phyloP scores from a whole-genome alignment of 2,113 vertebrate genomes.

The Gorilla gorilla region DNA sequence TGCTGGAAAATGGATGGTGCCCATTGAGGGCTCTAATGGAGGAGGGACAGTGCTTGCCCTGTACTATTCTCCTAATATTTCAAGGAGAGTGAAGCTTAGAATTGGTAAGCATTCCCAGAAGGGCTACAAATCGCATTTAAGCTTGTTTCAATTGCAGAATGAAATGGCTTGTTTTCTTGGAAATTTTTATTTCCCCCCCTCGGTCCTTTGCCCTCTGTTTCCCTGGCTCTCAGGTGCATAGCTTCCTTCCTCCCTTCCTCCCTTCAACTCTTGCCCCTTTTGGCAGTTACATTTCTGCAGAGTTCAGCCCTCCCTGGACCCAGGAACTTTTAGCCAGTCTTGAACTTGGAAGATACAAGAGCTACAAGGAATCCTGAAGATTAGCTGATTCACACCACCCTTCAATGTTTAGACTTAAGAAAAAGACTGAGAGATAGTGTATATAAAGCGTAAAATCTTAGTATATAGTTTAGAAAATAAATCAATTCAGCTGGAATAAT shows the following conservation, averaged over 20 bases:
- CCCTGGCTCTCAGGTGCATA: not conserved
- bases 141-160: slow-evolving; percentile 70
- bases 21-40: slow-evolving; percentile 23
- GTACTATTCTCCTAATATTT: slow-evolving; percentile 59
- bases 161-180: slow-evolving; percentile 70
- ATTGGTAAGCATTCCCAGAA: slow-evolving; percentile 67
- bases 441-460: not conserved
- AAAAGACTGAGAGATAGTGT: not conserved
- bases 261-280: not conserved
- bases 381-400: not conserved
- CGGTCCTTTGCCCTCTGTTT: slow-evolving; percentile 24
- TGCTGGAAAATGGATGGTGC: slow-evolving; percentile 43
- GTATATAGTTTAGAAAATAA: not conserved
- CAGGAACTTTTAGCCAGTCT: not conserved
- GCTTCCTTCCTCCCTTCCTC: slow-evolving; percentile 35
- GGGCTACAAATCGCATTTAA: slow-evolving; percentile 68
- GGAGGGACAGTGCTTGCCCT: slow-evolving; percentile 46
- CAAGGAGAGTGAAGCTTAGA: slow-evolving; percentile 65
- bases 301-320: not conserved
- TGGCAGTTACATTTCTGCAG: not conserved
- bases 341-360: not conserved
- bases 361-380: not conserved
- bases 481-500: not conserved
- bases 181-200: slow-evolving; percentile 61
- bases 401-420: not conserved